Evolutionary conservation across 2,888 invertebrate genomes (phyloP).

Genomic region (Ormia ochracea): DNA sequence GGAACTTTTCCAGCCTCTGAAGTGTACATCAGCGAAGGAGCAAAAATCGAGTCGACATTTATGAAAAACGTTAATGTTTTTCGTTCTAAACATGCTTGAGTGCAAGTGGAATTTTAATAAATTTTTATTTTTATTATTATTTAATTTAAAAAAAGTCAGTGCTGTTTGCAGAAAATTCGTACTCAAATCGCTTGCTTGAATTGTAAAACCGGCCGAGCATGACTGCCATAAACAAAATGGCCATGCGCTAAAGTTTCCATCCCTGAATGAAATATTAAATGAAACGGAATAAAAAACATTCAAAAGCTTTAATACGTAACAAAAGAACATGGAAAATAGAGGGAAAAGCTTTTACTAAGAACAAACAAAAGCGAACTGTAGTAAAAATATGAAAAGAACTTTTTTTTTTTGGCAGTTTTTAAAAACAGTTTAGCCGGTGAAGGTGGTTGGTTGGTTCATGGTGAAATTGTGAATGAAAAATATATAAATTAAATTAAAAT

Average conservation of each 20-base stretch:
- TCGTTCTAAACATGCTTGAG: no score
- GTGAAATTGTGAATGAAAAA: background rate
- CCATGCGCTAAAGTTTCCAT: background rate
- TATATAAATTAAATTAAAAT: background rate
- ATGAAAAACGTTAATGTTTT: no score
- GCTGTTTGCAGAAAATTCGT: no score
- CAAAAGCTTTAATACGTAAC: background rate
- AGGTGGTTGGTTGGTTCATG: slow-evolving; percentile 48
- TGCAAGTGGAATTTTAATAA: no score
- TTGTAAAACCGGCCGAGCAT: no score
- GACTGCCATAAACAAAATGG: no score
- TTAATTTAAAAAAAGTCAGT: no score
- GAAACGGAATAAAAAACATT: background rate
- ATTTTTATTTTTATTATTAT: no score
- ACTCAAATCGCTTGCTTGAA: no score
- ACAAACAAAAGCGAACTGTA: slow-evolving; percentile 6
- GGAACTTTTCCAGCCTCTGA: no score
- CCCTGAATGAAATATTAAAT: background rate
- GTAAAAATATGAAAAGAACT: slow-evolving; percentile 21
- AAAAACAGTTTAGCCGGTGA: slow-evolving; percentile 55
- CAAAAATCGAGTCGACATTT: no score
- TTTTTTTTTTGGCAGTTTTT: slow-evolving; percentile 57
- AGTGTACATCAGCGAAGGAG: no score
- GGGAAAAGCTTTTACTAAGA: slow-evolving; percentile 41
- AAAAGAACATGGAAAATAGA: background rate